These are phyloP conservation scores for Pluvialis apricaria DNA, from an alignment of 2,113 vertebrate species.

Conservation along the genomic window DNA sequence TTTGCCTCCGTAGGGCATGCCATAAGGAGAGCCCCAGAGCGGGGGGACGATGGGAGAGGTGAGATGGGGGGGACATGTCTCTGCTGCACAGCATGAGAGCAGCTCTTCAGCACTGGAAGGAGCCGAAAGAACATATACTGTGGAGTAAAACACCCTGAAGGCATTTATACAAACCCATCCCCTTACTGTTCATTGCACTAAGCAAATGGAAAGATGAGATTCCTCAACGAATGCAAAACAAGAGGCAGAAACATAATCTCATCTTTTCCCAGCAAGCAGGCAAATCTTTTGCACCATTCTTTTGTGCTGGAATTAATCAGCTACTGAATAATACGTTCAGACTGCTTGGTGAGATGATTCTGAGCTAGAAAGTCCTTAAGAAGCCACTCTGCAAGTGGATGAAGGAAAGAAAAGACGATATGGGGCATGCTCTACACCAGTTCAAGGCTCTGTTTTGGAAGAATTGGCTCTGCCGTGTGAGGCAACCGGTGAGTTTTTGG, in stretches of 20 bases:
- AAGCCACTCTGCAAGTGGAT: background rate
- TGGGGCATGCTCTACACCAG: conserved; percentile 48
- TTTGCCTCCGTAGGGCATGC: background rate
- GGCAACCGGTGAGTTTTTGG: conserved; percentile 68
- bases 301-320: conserved; percentile 17
- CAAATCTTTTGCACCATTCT: conserved; percentile 18
- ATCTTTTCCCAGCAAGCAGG: background rate
- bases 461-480: conserved; percentile 74
- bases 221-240: conserved; percentile 9
- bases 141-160: background rate
- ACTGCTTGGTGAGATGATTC: background rate
- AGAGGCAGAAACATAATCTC: conserved; percentile 64
- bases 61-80: rapidly evolving
- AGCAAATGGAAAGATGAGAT: conserved; percentile 40
- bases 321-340: background rate
- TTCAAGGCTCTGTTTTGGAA: conserved; percentile 75
- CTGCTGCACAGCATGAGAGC: background rate
- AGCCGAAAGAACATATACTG: background rate
- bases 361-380: background rate
- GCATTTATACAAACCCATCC: conserved; percentile 9
- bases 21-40: background rate
- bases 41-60: background rate
- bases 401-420: background rate
- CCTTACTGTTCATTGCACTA: conserved; percentile 2
- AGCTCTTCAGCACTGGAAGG: background rate